These are phyloP conservation scores for Dasypogon diadema DNA, from an alignment of 2,888 invertebrate genomes.

Conservation along the genomic window DNA sequence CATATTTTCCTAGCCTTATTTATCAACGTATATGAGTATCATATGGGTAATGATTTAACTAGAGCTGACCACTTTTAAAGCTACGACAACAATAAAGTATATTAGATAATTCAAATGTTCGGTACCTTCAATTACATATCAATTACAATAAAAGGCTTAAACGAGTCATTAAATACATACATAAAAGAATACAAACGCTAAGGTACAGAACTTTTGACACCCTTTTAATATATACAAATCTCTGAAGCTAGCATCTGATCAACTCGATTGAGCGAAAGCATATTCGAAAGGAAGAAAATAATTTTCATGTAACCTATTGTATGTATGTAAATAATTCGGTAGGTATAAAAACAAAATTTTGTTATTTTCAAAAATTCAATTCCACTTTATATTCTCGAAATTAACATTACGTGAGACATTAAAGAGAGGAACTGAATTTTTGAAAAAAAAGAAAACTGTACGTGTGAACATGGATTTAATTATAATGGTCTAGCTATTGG, in stretches of 20 bases:
- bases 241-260: not conserved
- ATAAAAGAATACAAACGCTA: not conserved
- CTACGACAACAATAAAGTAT: no score
- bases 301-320: no score
- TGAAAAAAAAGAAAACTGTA: not conserved
- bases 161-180: no score
- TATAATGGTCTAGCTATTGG: constrained; percentile 8
- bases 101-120: not conserved
- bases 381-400: no score
- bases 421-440: no score
- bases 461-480: constrained; percentile 7
- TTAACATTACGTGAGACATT: no score
- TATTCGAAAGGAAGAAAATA: no score
- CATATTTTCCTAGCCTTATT: not conserved
- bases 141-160: no score
- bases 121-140: not conserved
- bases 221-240: not conserved
- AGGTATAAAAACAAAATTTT: no score
- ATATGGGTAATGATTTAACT: not conserved
- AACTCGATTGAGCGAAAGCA: not conserved
- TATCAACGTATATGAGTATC: not conserved
- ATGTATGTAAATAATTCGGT: no score
- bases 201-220: not conserved
- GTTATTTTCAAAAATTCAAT: no score
- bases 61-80: not conserved